Evolutionary conservation across 2,113 vertebrate genomes (phyloP).

Genomic region (Siniperca chuatsi): DNA sequence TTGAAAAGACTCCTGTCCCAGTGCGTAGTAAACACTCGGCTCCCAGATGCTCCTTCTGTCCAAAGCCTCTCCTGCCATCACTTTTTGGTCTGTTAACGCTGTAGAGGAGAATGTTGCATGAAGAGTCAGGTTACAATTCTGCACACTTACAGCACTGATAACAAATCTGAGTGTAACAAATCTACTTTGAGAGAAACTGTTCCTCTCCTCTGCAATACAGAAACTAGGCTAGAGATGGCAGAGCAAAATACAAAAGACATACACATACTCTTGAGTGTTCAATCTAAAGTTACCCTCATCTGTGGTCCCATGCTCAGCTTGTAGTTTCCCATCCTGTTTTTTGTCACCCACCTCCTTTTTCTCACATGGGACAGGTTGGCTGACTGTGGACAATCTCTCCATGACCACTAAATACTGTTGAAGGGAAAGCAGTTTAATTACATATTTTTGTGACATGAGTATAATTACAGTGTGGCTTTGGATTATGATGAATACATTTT

Average conservation of each 20-base stretch:
- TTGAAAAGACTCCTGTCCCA: constrained; percentile 74
- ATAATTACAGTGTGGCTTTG: not conserved
- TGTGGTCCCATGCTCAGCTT: not conserved
- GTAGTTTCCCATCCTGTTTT: not conserved
- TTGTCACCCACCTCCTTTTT: constrained; percentile 4
- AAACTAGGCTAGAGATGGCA: not conserved
- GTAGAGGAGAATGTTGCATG: not conserved
- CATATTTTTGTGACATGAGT: not conserved
- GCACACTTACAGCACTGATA: not conserved
- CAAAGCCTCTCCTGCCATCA: constrained; percentile 62
- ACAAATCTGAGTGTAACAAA: not conserved
- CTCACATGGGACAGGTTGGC: not conserved
- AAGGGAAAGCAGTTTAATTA: not conserved
- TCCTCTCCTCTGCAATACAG: not conserved
- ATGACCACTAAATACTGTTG: constrained; percentile 24
- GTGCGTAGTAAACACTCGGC: constrained; percentile 65
- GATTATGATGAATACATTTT: not conserved
- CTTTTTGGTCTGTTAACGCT: constrained; percentile 41
- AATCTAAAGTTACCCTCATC: constrained; percentile 43
- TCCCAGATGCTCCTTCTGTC: constrained; percentile 69
- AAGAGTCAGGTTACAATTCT: not conserved
- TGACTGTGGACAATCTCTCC: constrained; percentile 38
- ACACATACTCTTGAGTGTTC: no score
- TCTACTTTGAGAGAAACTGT: not conserved
- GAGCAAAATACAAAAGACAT: not conserved